A percentile compares a stretch with the other conserved stretches of the same genome.
Conservation (phyloP, 2,113 vertebrate genomes). For the Pungitius pungitius region DNA sequence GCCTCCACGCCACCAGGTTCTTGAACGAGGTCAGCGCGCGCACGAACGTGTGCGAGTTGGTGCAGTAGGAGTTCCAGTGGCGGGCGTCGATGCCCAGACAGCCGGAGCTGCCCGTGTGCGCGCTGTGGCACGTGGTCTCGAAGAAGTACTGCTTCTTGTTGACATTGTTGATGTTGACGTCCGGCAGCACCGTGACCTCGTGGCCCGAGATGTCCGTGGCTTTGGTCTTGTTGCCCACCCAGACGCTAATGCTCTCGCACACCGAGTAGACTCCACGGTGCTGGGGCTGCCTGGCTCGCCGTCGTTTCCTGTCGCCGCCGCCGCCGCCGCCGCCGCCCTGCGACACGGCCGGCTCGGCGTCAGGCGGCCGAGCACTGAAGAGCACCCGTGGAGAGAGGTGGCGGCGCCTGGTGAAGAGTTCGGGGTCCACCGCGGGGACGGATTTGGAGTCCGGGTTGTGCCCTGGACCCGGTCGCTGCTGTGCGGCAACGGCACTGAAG, state of each 20-base stretch:
- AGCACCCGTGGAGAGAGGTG: conserved; percentile 90
- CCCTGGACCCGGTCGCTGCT: conserved; percentile 57
- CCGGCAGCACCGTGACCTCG: conserved; percentile 91
- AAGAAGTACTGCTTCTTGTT: conserved; percentile 98
- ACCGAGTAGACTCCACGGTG: conserved; percentile 94
- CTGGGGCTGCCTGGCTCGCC: conserved; percentile 82
- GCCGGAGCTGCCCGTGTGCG: conserved; percentile 79
- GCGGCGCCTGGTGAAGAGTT: conserved; percentile 86
- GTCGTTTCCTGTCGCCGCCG: conserved; percentile 82
- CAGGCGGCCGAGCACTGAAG: conserved; percentile 89
- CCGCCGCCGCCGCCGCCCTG: conserved; percentile 70
- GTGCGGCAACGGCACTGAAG: conserved; percentile 87
- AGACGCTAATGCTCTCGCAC: conserved; percentile 93
- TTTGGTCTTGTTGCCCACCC: conserved; percentile 95
- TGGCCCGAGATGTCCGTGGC: conserved; percentile 96
- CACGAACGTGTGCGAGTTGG: conserved; percentile 96
- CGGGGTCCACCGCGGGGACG: conserved; percentile 89
- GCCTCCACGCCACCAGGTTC: conserved; percentile 93
- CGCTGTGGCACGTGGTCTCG: conserved; percentile 91
- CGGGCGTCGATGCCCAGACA: conserved; percentile 93
- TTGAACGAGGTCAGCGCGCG: conserved; percentile 92
- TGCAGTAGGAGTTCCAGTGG: conserved; percentile 98
- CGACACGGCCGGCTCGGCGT: conserved; percentile 75
- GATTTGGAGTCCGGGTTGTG: conserved; percentile 31
- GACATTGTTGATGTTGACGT: conserved; percentile 94